These are phyloP conservation scores for Fissipunctia ypsillon DNA, from an alignment of 2,888 invertebrate species.

Conservation along the genomic window DNA sequence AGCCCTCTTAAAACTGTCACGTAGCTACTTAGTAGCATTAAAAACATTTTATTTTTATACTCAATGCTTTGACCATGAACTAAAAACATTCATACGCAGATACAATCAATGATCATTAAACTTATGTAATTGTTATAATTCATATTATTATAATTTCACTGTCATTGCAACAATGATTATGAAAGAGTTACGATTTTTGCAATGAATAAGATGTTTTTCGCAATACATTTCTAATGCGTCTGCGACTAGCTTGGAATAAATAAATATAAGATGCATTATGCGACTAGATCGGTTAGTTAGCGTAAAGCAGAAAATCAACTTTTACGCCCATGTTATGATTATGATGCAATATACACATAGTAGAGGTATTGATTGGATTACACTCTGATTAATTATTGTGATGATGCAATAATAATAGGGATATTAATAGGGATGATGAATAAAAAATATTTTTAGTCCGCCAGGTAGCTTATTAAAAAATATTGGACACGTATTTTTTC, in stretches of 20 bases:
- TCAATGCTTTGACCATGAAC: conserved; percentile 12
- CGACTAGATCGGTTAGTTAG: not conserved
- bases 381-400: not conserved
- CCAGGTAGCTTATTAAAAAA: no score
- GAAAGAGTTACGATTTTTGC: not conserved
- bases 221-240: not conserved
- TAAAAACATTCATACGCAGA: not conserved
- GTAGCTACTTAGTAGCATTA: no score
- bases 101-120: not conserved
- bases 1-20: no score
- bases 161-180: conserved; percentile 4
- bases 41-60: not conserved
- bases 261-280: not conserved
- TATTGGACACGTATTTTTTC: no score
- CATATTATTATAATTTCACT: conserved; percentile 9
- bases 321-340: not conserved
- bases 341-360: not conserved
- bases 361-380: not conserved
- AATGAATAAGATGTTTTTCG: not conserved
- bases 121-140: not conserved
- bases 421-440: no score
- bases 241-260: not conserved
- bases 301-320: not conserved
- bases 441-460: no score
- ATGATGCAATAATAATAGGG: not conserved